phyloP scores from a whole-genome alignment of 1,140 invertebrate genomes.

The Coboldia fuscipes region DNA sequence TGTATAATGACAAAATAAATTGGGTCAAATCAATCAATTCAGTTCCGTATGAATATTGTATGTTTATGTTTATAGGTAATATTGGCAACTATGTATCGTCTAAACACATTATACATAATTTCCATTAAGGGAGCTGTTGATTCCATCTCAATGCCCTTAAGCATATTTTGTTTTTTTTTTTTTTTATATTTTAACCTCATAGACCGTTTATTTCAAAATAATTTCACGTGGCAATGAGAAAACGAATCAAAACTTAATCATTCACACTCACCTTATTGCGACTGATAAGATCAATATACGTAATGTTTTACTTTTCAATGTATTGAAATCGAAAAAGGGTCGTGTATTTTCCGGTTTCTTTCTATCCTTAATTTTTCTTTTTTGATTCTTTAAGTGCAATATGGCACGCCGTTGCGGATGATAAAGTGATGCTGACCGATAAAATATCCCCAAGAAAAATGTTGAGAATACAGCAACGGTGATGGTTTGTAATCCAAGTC shows the following conservation, averaged over 20 bases:
- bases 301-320: conserved; percentile 61
- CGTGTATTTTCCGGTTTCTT: conserved; percentile 51
- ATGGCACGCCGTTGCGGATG: conserved; percentile 76
- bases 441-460: conserved; percentile 72
- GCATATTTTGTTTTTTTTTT: too few species aligned
- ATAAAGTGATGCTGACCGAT: conserved; percentile 72
- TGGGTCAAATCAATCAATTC: too few species aligned
- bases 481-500: conserved; percentile 63
- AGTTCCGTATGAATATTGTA: too few species aligned
- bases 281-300: conserved; percentile 63
- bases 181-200: not conserved
- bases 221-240: not conserved
- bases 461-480: conserved; percentile 65
- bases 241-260: not conserved
- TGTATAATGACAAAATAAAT: too few species aligned
- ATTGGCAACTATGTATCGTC: too few species aligned
- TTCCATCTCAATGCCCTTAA: too few species aligned
- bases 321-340: conserved; percentile 70
- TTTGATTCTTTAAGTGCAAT: conserved; percentile 76
- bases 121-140: too few species aligned
- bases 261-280: conserved; percentile 26
- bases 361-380: conserved; percentile 59
- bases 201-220: not conserved
- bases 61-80: too few species aligned
- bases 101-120: too few species aligned